Evolutionary conservation across 1,140 invertebrate species (phyloP).

Genomic region (Drosophila serrata): DNA sequence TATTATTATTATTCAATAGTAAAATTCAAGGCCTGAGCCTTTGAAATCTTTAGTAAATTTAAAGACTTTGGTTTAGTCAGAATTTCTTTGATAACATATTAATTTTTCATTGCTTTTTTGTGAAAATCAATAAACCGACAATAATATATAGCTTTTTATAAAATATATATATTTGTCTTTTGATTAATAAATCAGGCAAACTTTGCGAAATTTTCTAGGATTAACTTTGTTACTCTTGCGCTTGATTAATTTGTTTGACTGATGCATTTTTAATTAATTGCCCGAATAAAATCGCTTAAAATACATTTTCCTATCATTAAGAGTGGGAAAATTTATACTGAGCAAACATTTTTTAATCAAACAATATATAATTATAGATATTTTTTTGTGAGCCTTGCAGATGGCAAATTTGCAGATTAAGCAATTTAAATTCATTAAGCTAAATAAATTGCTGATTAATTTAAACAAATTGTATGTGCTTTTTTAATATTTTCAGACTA

Average conservation of each 20-base stretch:
- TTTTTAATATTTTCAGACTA: not conserved
- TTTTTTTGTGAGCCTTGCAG: not conserved
- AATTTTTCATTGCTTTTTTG: not conserved
- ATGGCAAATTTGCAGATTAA: constrained; percentile 1
- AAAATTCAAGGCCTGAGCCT: not conserved
- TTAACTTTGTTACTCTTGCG: constrained; percentile 11
- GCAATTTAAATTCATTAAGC: not conserved
- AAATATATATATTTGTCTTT: not conserved
- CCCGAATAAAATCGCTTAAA: constrained; percentile 6
- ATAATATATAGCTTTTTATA: not conserved
- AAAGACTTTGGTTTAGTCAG: not conserved
- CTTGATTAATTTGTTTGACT: constrained; percentile 16
- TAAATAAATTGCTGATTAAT: not conserved
- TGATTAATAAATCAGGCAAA: constrained; percentile 12
- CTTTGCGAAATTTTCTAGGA: constrained; percentile 3
- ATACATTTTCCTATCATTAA: constrained; percentile 5
- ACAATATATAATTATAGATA: constrained; percentile 3
- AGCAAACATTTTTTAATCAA: constrained; percentile 4
- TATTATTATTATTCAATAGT: constrained; percentile 6
- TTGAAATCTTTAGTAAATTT: not conserved
- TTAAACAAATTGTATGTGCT: not conserved
- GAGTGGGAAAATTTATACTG: constrained; percentile 1
- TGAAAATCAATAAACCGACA: not conserved
- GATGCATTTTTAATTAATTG: constrained; percentile 17
- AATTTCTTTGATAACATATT: not conserved